phyloP scores from a whole-genome alignment of 2,888 invertebrate species.

The Palloptera scutellata region DNA sequence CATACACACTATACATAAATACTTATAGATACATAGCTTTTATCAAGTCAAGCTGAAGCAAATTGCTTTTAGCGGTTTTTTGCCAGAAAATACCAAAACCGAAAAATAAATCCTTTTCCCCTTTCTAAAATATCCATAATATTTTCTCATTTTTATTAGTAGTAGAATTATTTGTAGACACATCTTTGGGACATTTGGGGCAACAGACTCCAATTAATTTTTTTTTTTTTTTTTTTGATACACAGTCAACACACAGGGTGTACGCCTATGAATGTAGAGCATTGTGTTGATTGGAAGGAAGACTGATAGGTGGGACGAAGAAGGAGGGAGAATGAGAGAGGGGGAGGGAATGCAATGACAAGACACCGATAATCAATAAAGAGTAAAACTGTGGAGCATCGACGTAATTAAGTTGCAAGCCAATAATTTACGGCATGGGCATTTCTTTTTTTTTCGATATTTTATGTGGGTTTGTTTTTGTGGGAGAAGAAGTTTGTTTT shows the following conservation, averaged over 20 bases:
- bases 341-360: too few species aligned
- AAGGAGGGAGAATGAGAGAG: background rate
- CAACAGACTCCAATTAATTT: too few species aligned
- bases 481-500: background rate
- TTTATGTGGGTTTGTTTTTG: background rate
- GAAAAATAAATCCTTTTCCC: conserved; percentile 13
- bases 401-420: conserved; percentile 27
- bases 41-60: conserved; percentile 11
- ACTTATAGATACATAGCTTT: background rate
- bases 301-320: background rate
- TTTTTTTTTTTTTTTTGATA: too few species aligned
- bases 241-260: too few species aligned
- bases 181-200: too few species aligned
- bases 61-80: conserved; percentile 28
- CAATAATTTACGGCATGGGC: conserved; percentile 20
- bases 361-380: conserved; percentile 20
- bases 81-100: too few species aligned
- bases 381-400: conserved; percentile 15
- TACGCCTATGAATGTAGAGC: too few species aligned
- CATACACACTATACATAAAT: background rate
- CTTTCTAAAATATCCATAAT: conserved; percentile 22
- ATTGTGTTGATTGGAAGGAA: too few species aligned
- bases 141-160: conserved; percentile 15
- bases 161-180: conserved; percentile 13
- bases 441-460: background rate